Base-by-base conservation (phyloP, 2,888 invertebrate genomes). In the Melinaea menophilus region DNA sequence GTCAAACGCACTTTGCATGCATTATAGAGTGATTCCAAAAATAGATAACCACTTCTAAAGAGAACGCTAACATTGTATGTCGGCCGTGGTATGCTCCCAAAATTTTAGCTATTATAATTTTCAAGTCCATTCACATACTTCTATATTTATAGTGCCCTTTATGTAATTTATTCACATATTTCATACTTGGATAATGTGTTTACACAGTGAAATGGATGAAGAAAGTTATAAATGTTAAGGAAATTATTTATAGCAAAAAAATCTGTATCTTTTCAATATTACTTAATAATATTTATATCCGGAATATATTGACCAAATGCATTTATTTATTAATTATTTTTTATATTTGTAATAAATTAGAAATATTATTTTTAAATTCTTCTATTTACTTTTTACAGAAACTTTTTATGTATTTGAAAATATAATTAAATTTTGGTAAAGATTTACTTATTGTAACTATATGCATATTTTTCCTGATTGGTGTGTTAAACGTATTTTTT, bases 51-150 rank as follows among this genome's bases (percentile, higher is more conserved):
- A 58, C n/a, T 54, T 61, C 55, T 55, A 61, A 61, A 60, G 64
- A 37, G 59, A 51, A 33, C 54, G 33, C 51, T 51, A 56, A 54
- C 41, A 59, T 59, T 59, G 56, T 57, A 51, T 55, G 63, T 61
- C 55, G 60, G 57, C 54, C 5, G 55, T 48, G 61, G 9, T 48
- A 59, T 56, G 45, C 56, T 34, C 51, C 41, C 58, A 63, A 58
- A 59, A 41, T 13, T 55, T 55, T 48, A 55, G 59, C 61, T 64
- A 64, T 64, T 68, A 47, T 66, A 64, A 61, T 12, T 56, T 59
- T 58, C 55, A 35, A 63, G 34, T 60, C 62, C 62, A 61, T 65
- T 57, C 64, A 65, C 55, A 63, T 55, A 48, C 45, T 33, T 51
- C 57, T 31, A 54, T 60, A 54, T 55, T 31, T 55, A 35, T 56